Evolutionary conservation across 1,140 invertebrate species (phyloP), one percentile per base, ranked within the genome.

Genomic region (Drosophila sucinea): DNA sequence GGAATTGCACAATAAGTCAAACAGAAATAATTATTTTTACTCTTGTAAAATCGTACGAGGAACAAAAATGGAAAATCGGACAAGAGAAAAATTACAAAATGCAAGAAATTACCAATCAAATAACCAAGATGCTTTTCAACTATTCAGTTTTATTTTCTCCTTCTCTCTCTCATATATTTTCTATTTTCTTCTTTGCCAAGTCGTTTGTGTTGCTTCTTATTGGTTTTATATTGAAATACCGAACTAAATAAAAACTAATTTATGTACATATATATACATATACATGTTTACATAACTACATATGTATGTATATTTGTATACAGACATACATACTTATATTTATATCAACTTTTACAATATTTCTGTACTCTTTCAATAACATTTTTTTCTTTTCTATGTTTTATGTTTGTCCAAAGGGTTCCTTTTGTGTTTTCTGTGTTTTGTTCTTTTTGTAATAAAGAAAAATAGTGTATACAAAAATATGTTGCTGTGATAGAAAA

Each of bases 401-500:
- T 76, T 67, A 11, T 7, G 11, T 66, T 38, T 74, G 67, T 68
- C 61, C 61, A 30, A 30, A 30, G 30, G 30, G 60, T 64, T 66
- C 40, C 5, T 57, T 56, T 71, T 25, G 62, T 65, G 70, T 73
- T 63, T 27, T 55, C 57, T 79, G 75, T 78, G 32, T 25, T 69
- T 60, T 62, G 57, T 35, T 65, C 58, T 73, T 77, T 66, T 27
- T 60, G 64, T 79, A 77, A 72, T 27, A 33, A 60, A 66, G 38
- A 62, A 77, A 87, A 79, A 73, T 82, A 86, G 72, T 82, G 67
- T 87, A 87, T 86, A 86, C 79, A 86, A 82, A 86, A 82, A 77
- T 86, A 79, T 87, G 83, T 86, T 86, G 83, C 83, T 86, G 79
- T 86, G 83, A 86, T 86, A 86, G 83, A 86, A 82, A 79, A 86